These are phyloP conservation scores for Glyphotaelius pellucidus DNA, from an alignment of 2,888 invertebrate species.

Conservation along the genomic window DNA sequence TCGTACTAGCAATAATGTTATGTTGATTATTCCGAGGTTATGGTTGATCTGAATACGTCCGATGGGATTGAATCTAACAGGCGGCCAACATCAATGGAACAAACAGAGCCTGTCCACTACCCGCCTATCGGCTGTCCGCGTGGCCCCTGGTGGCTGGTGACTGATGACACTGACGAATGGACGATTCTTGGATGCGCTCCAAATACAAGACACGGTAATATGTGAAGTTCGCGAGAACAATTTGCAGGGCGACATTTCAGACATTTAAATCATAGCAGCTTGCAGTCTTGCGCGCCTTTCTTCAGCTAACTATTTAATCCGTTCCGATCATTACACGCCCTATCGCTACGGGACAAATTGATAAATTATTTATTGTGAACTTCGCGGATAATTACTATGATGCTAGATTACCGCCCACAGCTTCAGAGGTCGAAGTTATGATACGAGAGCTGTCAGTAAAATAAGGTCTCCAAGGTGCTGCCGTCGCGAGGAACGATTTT, in stretches of 20 bases:
- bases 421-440: not conserved
- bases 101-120: not conserved
- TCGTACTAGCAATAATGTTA: not conserved
- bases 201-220: slow-evolving; percentile 53
- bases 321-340: slow-evolving; percentile 14
- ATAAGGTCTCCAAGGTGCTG: no score
- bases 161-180: slow-evolving; percentile 45
- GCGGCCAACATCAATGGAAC: slow-evolving; percentile 39
- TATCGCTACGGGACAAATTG: slow-evolving; percentile 19
- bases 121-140: not conserved
- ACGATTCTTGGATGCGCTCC: slow-evolving; percentile 47
- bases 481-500: no score
- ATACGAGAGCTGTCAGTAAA: no score
- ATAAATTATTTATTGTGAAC: not conserved
- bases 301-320: not conserved
- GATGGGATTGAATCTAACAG: slow-evolving; percentile 26
- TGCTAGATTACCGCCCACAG: not conserved
- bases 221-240: slow-evolving; percentile 52
- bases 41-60: slow-evolving; percentile 20
- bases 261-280: slow-evolving; percentile 27
- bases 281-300: not conserved
- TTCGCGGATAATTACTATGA: not conserved
- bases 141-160: not conserved
- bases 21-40: not conserved
- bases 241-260: slow-evolving; percentile 46